Conservation (phyloP, 2,888 invertebrate species). For the Meloe dianella region DNA sequence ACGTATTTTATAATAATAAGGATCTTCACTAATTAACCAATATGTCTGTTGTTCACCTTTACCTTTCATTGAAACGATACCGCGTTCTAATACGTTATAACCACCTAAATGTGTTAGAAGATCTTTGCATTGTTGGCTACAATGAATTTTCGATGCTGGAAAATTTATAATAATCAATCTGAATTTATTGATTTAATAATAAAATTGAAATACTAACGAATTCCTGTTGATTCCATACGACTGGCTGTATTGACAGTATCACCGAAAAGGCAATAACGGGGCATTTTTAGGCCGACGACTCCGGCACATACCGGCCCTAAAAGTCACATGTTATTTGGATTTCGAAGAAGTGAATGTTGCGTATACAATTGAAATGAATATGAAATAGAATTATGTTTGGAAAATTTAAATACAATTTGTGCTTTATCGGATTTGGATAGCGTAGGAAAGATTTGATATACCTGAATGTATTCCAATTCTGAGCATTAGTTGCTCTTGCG, state of each 20-base stretch:
- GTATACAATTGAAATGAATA: not conserved
- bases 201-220: conserved; percentile 65
- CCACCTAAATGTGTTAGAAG: conserved; percentile 76
- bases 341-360: not conserved
- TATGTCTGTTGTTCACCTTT: conserved; percentile 84
- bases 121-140: conserved; percentile 74
- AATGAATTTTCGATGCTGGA: conserved; percentile 81
- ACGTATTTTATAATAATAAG: conserved; percentile 64
- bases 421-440: not conserved
- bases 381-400: not conserved
- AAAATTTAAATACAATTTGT: no score
- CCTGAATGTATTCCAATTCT: conserved; percentile 92
- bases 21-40: conserved; percentile 82
- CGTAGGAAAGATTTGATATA: conserved; percentile 44
- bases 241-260: conserved; percentile 93
- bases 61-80: conserved; percentile 81
- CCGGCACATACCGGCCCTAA: conserved; percentile 89
- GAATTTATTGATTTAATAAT: no score
- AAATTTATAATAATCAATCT: conserved; percentile 1
- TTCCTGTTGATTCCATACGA: conserved; percentile 84
- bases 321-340: conserved; percentile 29
- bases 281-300: conserved; percentile 92
- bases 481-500: conserved; percentile 81
- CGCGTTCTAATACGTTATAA: conserved; percentile 77
- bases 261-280: conserved; percentile 89